A percentile compares a stretch with the other conserved stretches of the same genome.
Evolutionary conservation across 1,140 invertebrate species (phyloP).

Genomic region (Caenorhabditis remanei): DNA sequence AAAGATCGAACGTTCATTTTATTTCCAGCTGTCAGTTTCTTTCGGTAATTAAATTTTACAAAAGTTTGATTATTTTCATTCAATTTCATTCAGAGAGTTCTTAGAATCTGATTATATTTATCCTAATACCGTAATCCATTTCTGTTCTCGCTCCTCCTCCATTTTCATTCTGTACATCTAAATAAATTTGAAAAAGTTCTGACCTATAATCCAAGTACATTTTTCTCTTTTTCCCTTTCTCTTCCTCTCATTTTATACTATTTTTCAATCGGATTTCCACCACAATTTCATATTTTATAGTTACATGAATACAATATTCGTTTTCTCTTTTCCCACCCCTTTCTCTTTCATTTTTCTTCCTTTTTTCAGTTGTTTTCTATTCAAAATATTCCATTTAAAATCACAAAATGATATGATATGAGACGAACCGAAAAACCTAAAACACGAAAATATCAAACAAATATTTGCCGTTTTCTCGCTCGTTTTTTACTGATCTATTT

Average conservation of each 20-base stretch:
- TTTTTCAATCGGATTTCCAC: conserved; percentile 21
- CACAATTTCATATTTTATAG: conserved; percentile 11
- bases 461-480: conserved; percentile 31
- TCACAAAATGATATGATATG: conserved; percentile 25
- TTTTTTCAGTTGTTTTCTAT: neutral
- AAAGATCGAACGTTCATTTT: neutral
- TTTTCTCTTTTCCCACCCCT: neutral
- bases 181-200: neutral
- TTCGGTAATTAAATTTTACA: too few relatives aligned
- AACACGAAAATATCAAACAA: conserved; percentile 26
- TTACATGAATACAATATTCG: neutral
- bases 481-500: neutral
- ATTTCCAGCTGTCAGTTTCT: neutral
- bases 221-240: neutral
- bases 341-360: neutral
- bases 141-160: neutral
- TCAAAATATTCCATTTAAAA: neutral
- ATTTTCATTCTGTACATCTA: neutral
- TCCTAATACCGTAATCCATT: neutral
- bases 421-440: conserved; percentile 4
- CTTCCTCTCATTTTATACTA: conserved; percentile 26
- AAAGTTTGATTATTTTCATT: too few relatives aligned
- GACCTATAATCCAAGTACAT: neutral
- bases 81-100: too few relatives aligned
- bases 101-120: too few relatives aligned